Base-by-base conservation (phyloP, 2,888 invertebrate genomes). In the Griposia aprilina region DNA sequence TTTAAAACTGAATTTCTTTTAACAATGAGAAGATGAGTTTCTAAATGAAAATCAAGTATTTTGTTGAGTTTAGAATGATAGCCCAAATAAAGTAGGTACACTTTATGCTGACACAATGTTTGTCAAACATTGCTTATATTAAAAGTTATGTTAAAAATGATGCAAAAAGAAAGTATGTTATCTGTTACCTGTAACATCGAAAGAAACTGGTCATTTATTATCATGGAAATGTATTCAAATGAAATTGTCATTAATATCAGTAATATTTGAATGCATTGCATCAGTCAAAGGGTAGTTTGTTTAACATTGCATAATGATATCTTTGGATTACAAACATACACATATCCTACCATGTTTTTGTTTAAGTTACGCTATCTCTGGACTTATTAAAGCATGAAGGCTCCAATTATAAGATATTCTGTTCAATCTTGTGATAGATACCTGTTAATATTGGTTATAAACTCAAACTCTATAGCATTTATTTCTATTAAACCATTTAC, bases 271-370 rank as follows among this genome's bases (percentile, higher is more conserved):
- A 50, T 15, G 13, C 50, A 63, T 86, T 84, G 67, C 84, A 84
- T 84, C 84, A 84, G 86, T 66, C 17, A 41, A n/a, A 41, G 50
- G 62, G 20, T 72, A 50, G 62, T n/a, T 66, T 23, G 26, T 70
- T 36, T 15, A 59, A 13, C 45, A 73, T 85, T 85, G 78, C 84
- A 75, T 76, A 84, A 85, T 67, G 11, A 72, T 76, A 74, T 48
- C 20, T 50, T 78, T 26, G 20, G 20, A 76, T 84, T 82, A 48
- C 82, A 84, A 70, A n/a, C 36, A 45, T 15, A 60, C 20, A 59
- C 0, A 0, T 65, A 48, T 69, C 65, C 66, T 73, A n/a, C 30
- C 55, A 60, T 76, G 67, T 62, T 67, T 48, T 67, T 83, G 60
- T 70, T 70, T 78, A 66, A 17, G 0, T 62, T 62, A 6, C 0